Evolutionary conservation across 37 sponge, comb jelly and placozoan genomes (phyloP).

Genomic region (Mnemiopsis leidyi): DNA sequence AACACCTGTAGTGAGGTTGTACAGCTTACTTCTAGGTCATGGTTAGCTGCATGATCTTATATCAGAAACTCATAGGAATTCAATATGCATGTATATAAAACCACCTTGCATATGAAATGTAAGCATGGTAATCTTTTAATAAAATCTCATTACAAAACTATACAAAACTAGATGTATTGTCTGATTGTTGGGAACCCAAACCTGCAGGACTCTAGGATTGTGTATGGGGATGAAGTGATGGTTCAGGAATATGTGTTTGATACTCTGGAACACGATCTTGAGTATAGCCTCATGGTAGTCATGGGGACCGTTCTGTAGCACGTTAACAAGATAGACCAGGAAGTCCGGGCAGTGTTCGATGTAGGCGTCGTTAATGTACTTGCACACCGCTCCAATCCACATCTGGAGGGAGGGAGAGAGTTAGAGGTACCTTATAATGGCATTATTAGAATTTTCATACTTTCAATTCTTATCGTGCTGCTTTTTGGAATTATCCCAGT

Average conservation of each 20-base stretch:
- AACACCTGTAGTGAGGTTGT: conserved; percentile 45
- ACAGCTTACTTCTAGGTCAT: no score
- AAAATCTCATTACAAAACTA: no score
- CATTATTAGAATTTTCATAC: no score
- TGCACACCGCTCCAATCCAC: conserved; percentile 67
- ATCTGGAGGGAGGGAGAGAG: conserved; percentile 14
- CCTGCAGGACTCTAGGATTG: conserved; percentile 42
- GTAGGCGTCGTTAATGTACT: conserved; percentile 67
- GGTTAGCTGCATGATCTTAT: no score
- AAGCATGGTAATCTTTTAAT: no score
- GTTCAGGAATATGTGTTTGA: conserved; percentile 43
- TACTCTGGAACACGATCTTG: conserved; percentile 18
- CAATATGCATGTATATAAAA: no score
- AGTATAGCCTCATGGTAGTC: conserved; percentile 20
- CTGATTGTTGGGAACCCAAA: neutral
- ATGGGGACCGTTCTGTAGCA: conserved; percentile 44
- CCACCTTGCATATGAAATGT: no score
- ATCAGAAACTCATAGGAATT: no score
- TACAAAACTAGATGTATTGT: neutral
- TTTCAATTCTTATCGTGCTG: no score
- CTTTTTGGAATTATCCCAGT: no score
- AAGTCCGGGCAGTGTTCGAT: conserved; percentile 50
- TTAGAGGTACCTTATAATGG: no score
- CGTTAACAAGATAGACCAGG: conserved; percentile 23
- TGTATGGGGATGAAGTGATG: conserved; percentile 53